A percentile compares a stretch with the other conserved stretches of the same genome.
phyloP scores from a whole-genome alignment of 2,888 invertebrate species.

The Xestia sexstrigata region DNA sequence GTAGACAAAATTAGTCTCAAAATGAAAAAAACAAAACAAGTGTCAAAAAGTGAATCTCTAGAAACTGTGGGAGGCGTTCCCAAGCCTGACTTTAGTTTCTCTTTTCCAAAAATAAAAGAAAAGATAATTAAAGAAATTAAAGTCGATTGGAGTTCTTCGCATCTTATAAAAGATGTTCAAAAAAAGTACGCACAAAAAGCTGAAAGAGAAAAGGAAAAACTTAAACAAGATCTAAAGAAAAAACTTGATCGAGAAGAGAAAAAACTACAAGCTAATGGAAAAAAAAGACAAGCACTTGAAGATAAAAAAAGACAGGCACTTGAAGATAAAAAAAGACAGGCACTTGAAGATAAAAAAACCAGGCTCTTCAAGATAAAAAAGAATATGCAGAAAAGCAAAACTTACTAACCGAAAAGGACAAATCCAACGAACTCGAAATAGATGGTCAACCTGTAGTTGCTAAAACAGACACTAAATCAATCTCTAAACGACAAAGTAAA shows the following conservation, averaged over 20 bases:
- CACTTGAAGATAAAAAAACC: conserved; percentile 11
- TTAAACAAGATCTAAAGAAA: conserved; percentile 33
- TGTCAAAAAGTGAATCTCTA: neutral
- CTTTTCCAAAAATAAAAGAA: conserved; percentile 71
- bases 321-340: conserved; percentile 8
- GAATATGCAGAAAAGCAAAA: neutral
- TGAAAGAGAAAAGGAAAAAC: conserved; percentile 26
- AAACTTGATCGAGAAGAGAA: conserved; percentile 47
- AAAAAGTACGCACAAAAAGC: conserved; percentile 56
- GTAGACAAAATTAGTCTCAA: neutral
- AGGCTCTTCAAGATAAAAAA: conserved; percentile 12
- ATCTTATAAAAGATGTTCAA: conserved; percentile 76
- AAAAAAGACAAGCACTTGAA: conserved; percentile 18
- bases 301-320: neutral
- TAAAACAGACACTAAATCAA: neutral
- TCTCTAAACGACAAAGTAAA: neutral
- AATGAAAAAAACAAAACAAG: neutral
- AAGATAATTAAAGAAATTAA: conserved; percentile 40
- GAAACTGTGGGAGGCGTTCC: neutral
- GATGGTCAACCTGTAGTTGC: neutral
- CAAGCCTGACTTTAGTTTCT: conserved; percentile 67
- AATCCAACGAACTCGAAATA: neutral
- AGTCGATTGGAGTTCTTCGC: conserved; percentile 73
- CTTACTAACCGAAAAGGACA: neutral
- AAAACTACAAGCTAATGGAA: conserved; percentile 34